Conservation (phyloP, 2,113 vertebrate species). For the Crotalus tigris region DNA sequence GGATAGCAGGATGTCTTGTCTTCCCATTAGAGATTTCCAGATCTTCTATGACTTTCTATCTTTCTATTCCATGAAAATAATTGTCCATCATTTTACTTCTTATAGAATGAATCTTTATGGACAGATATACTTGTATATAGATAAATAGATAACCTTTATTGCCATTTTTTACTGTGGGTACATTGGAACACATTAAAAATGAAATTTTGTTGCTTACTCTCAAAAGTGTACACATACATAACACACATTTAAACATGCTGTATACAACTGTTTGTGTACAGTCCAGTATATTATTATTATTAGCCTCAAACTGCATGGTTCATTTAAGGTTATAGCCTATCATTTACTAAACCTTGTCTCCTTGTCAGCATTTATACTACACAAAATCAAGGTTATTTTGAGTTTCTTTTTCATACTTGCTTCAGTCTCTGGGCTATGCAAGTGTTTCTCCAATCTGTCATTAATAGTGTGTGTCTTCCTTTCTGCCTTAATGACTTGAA, state of each 20-base stretch:
- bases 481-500: not conserved
- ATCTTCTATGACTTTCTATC: not conserved
- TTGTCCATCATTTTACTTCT: not conserved
- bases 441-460: not conserved
- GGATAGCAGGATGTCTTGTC: too few relatives aligned
- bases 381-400: not conserved
- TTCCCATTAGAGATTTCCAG: too few relatives aligned
- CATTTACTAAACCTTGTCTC: not conserved
- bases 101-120: not conserved
- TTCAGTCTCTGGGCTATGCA: not conserved
- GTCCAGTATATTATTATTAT: not conserved
- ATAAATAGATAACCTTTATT: too few relatives aligned
- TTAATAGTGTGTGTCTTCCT: not conserved
- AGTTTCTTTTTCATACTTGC: not conserved
- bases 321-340: not conserved
- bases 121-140: not conserved
- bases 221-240: too few relatives aligned
- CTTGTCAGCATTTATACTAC: not conserved
- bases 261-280: not conserved
- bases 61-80: not conserved
- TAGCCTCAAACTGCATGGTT: not conserved
- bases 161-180: too few relatives aligned
- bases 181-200: too few relatives aligned
- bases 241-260: too few relatives aligned
- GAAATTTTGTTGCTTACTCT: too few relatives aligned